Base-by-base conservation (phyloP, 2,797 vertebrate genomes). In the Trichosurus vulpecula region DNA sequence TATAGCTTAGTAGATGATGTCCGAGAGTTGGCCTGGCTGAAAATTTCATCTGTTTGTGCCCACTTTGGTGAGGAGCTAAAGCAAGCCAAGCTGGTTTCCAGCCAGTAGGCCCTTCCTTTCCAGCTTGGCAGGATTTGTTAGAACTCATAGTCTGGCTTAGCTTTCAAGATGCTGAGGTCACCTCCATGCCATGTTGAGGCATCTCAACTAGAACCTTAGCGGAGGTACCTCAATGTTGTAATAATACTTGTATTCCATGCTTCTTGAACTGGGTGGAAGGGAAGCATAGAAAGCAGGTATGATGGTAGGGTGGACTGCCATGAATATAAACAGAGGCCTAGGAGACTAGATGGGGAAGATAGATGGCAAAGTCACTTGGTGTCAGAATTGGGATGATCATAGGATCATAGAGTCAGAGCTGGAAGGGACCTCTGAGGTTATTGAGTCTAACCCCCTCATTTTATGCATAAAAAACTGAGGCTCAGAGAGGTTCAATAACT, bases 281-380 rank as follows among this genome's bases (percentile, higher is more conserved):
- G 66, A 47, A 47, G n/a, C 41, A 47, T 74, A 25, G 66, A 74
- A 51, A 95, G 47, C n/a, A 94, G 91, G 66, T 58, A 12, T 35
- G 58, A 31, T 61, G 35, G 57, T 51, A 93, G 22, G 6, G n/a
- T 93, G 27, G 2, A 6, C 74, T 97, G 94, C 95, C 87, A 92
- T 90, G 52, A 92, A 74, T 93, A 22, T 56, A 89, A 93, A 14
- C 90, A 61, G 52, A 94, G 94, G 92, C 96, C 94, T 52, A 52
- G 95, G 91, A 57, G 56, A 55, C 90, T 57, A 13, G 35, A 29
- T 55, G 19, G 54, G n/a, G 16, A 54, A 61, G 53, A 0, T 92
- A 96, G 95, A 92, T 53, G 52, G 27, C 54, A 66, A 92, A 90
- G 91, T 52, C 35, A 10, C 13, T 94, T 57, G 0, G 66, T 97